Evolutionary conservation across 2,888 invertebrate genomes (phyloP).

Genomic region (Parnassius glacialis): DNA sequence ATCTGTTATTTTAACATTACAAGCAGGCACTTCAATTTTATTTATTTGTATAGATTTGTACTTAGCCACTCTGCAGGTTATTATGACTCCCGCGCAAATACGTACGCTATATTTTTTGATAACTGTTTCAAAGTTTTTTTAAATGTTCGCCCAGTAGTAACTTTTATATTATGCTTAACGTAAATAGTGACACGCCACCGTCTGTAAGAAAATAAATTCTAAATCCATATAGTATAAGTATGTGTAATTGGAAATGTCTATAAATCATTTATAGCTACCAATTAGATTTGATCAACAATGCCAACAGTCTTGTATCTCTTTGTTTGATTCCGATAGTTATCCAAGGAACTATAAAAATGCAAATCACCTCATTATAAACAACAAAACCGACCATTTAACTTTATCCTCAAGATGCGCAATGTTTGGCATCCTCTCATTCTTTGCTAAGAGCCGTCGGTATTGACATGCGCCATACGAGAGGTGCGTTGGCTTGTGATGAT

Average conservation of each 20-base stretch:
- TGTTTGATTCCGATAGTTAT: constrained; percentile 16
- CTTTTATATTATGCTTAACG: too few species aligned
- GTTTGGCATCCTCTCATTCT: constrained; percentile 56
- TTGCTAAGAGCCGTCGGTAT: constrained; percentile 45
- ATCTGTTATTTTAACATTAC: too few species aligned
- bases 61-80: too few species aligned
- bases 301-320: constrained; percentile 28
- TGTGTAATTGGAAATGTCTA: background rate
- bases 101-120: too few species aligned
- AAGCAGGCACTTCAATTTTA: too few species aligned
- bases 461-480: constrained; percentile 43
- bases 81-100: too few species aligned
- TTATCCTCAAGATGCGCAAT: constrained; percentile 51
- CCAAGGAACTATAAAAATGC: constrained; percentile 55
- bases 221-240: too few species aligned
- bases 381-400: constrained; percentile 45
- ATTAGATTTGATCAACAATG: constrained; percentile 24
- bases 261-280: constrained; percentile 7
- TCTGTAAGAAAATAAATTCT: too few species aligned
- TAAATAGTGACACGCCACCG: too few species aligned
- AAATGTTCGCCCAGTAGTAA: too few species aligned
- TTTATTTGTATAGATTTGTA: too few species aligned
- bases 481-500: constrained; percentile 17
- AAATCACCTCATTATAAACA: constrained; percentile 60
- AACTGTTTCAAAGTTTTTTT: too few species aligned